Percentiles rank a stretch among this genome's conserved stretches.
Conservation (phyloP, 1,140 invertebrate species). For the Trigoniulus corallinus region DNA sequence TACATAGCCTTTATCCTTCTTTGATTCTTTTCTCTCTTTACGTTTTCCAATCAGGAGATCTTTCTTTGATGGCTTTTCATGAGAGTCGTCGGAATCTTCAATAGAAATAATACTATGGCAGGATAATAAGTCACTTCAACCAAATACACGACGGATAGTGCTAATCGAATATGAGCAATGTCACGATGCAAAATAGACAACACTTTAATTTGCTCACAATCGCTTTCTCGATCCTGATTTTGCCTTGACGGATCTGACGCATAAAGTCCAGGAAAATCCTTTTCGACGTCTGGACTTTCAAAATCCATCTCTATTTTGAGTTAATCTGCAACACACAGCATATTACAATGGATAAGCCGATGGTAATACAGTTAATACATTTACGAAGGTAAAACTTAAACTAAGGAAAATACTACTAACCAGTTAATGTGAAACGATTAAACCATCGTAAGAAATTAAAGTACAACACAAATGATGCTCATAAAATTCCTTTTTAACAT, state of each 20-base stretch:
- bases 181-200: too few relatives aligned
- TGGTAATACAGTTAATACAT: too few relatives aligned
- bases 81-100: conserved; percentile 48
- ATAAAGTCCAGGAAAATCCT: conserved; percentile 76
- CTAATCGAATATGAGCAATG: too few relatives aligned
- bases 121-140: neutral
- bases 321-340: too few relatives aligned
- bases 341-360: too few relatives aligned
- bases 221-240: conserved; percentile 55
- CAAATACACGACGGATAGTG: neutral
- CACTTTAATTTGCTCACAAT: conserved; percentile 43
- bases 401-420: too few relatives aligned
- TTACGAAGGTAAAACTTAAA: too few relatives aligned
- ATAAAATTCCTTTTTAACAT: too few relatives aligned
- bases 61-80: conserved; percentile 56
- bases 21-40: conserved; percentile 68
- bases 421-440: too few relatives aligned
- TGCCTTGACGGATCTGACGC: conserved; percentile 47
- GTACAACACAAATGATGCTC: too few relatives aligned
- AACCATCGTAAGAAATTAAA: too few relatives aligned
- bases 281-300: conserved; percentile 74
- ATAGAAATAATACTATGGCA: conserved; percentile 8
- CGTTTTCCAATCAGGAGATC: conserved; percentile 48
- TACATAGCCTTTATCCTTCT: conserved; percentile 68
- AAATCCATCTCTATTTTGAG: conserved; percentile 48